Base-by-base conservation (phyloP, 2,113 vertebrate genomes). In the Rattus rattus region DNA sequence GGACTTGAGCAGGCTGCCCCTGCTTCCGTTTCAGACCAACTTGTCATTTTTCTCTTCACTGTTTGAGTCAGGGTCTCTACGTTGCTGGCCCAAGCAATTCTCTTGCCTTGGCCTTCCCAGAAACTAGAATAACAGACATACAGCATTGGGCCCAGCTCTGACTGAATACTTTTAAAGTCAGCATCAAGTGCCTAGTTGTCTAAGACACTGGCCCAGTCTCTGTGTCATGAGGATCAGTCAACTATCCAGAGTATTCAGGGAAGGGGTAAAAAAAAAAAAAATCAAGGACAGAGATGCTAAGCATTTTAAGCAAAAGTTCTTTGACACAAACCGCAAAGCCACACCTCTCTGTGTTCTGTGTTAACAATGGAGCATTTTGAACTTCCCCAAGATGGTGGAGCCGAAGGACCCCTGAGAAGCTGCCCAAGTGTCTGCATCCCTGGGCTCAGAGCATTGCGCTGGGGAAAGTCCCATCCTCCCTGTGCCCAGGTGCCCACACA, bases 281-380 rank as follows among this genome's bases (percentile, higher is more conserved):
- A 24, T 36, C 84, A 7, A 10, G 22, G 0, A 26, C 17, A 36
- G 43, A 47, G 61, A n/a, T 7, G 39, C 54, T 24, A 6, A 0
- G 17, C 1, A 0, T 10, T n/a, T 1, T 6, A 4, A 16, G 30
- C 81, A 52, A 43, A 79, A 26, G 1, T 16, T 61, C 28, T n/a
- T 9, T 12, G 39, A 33, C 5, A 19, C 73, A 7, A 49, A 43
- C n/a, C 19, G 8, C 52, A 9, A 2, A 0, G 14, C 28, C 67
- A n/a, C 7, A 0, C 0, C 63, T 43, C 26, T 0, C 22, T 11
- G 9, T 4, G 3, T 3, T 67, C 72, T 0, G 2, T 4, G 10
- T 79, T 0, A 12, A 13, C 36, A 2, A 24, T 0, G 0, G 12
- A n/a, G 47, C 16, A 0, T 1, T 33, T 14, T 63, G 7, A 54